These are phyloP conservation scores for Henricia sp. DNA, from an alignment of 53 echinoderm and acorn worm genomes.

Conservation along the genomic window DNA sequence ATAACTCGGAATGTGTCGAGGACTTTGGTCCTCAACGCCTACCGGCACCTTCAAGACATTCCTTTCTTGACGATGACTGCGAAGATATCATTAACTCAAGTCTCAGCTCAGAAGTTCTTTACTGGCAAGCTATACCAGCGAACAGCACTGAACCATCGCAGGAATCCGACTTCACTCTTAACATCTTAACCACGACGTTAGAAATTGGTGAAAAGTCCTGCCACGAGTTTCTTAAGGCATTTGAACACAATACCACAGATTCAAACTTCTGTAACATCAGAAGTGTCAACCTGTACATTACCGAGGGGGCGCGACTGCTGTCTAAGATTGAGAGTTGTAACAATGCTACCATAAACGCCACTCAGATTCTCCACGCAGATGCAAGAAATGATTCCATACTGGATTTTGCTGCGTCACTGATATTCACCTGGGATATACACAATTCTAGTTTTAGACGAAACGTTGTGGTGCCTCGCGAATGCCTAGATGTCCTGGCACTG, in stretches of 20 bases:
- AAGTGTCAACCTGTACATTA: conserved; percentile 1
- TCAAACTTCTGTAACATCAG: background rate
- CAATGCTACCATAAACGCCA: background rate
- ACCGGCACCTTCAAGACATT: too few relatives aligned
- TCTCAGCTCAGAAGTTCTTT: too few relatives aligned
- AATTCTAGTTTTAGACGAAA: background rate
- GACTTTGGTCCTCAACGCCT: too few relatives aligned
- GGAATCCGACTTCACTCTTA: too few relatives aligned
- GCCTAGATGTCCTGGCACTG: conserved; percentile 8
- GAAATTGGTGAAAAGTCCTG: background rate
- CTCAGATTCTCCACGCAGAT: background rate
- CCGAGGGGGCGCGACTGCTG: background rate
- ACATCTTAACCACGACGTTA: background rate
- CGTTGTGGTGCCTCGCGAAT: background rate
- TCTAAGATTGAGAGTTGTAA: background rate
- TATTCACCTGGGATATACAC: background rate
- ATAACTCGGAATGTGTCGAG: too few relatives aligned
- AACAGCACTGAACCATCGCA: too few relatives aligned
- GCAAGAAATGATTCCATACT: background rate
- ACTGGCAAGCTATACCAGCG: too few relatives aligned
- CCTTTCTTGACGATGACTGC: too few relatives aligned
- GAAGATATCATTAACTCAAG: too few relatives aligned
- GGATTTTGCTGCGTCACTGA: background rate
- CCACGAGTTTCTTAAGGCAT: background rate
- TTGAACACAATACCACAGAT: background rate